A percentile compares a stretch with the other conserved stretches of the same genome.
These are phyloP conservation scores for Geotrupes spiniger DNA, from an alignment of 2,888 invertebrate genomes.

Conservation along the genomic window DNA sequence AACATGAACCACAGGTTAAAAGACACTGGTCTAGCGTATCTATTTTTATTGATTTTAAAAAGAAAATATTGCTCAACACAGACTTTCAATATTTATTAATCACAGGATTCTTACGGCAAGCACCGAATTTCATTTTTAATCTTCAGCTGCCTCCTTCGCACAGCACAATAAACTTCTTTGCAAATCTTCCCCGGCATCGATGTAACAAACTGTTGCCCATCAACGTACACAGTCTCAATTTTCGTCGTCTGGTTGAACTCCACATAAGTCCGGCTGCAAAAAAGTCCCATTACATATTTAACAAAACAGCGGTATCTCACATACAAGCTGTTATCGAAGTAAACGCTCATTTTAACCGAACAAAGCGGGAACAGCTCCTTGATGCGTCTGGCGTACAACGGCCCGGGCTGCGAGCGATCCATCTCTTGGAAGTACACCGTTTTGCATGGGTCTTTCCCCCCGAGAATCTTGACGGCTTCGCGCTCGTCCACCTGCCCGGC, in stretches of 20 bases:
- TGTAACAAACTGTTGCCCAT: constrained; percentile 48
- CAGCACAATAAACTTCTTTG: constrained; percentile 69
- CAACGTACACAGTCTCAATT: constrained; percentile 34
- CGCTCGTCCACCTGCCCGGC: constrained; percentile 61
- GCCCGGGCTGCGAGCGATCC: constrained; percentile 64
- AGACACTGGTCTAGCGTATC: no score
- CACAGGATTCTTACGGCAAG: constrained; percentile 54
- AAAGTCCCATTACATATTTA: no score
- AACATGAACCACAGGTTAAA: no score
- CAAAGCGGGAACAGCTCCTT: constrained; percentile 57
- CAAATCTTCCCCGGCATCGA: constrained; percentile 61
- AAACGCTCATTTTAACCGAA: constrained; percentile 54
- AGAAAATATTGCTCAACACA: no score
- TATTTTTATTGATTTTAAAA: no score
- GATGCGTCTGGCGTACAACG: constrained; percentile 65
- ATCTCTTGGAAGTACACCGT: constrained; percentile 69
- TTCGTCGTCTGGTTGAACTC: constrained; percentile 57
- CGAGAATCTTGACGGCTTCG: constrained; percentile 63
- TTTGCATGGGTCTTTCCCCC: constrained; percentile 72
- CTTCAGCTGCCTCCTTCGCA: constrained; percentile 64
- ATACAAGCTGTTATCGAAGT: constrained; percentile 42
- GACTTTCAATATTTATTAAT: not conserved
- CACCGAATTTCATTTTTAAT: constrained; percentile 56
- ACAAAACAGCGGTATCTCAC: not conserved
- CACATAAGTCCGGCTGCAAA: constrained; percentile 64